phyloP scores from a whole-genome alignment of 2,113 vertebrate species.

The Antennarius striatus region DNA sequence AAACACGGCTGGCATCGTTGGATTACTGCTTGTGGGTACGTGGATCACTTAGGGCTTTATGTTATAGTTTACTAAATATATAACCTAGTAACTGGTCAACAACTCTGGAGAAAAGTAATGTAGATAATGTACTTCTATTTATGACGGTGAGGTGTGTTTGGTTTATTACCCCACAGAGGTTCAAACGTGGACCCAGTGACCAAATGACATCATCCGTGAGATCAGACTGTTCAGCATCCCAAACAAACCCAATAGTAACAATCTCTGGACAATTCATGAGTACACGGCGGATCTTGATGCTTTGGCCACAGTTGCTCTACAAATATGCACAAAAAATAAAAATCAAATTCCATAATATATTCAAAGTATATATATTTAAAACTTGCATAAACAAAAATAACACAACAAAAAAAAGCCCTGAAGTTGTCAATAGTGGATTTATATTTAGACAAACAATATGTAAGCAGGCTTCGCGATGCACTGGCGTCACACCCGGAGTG shows the following conservation, averaged over 20 bases:
- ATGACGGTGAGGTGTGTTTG: background rate
- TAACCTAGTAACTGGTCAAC: background rate
- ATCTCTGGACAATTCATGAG: slow-evolving; percentile 98
- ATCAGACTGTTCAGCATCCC: slow-evolving; percentile 97
- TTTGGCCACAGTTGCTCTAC: slow-evolving; percentile 96
- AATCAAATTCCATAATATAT: too few relatives aligned
- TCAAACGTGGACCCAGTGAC: slow-evolving; percentile 87
- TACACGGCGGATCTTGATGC: slow-evolving; percentile 94
- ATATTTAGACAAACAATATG: too few relatives aligned
- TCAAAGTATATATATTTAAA: too few relatives aligned
- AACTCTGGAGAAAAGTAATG: background rate
- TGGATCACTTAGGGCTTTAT: background rate
- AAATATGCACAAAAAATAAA: slow-evolving; percentile 10
- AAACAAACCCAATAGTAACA: slow-evolving; percentile 95
- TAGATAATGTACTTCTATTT: background rate
- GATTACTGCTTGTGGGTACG: background rate
- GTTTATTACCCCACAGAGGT: slow-evolving; percentile 89
- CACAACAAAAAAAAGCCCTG: too few relatives aligned
- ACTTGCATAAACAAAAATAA: too few relatives aligned
- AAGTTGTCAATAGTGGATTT: too few relatives aligned
- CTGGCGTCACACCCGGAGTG: too few relatives aligned
- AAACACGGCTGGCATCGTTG: background rate
- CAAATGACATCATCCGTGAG: slow-evolving; percentile 93
- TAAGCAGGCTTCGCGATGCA: too few relatives aligned
- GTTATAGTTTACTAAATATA: background rate